A percentile compares a stretch with the other conserved stretches of the same genome.
Conservation (phyloP, 2,797 vertebrate species). For the Tympanoctomys barrerae region DNA sequence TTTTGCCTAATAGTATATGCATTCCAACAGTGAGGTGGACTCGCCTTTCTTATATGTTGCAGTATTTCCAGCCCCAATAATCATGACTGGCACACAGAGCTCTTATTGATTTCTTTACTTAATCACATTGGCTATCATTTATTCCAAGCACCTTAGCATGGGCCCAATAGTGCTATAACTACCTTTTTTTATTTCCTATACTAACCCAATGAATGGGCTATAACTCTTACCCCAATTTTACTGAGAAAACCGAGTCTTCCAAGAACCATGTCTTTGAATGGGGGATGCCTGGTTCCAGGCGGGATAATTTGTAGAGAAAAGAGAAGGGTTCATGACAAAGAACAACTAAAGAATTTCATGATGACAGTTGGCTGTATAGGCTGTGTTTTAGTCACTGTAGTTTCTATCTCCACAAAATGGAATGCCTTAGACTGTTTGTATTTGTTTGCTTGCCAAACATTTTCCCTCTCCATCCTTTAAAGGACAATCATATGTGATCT, state of each 20-base stretch:
- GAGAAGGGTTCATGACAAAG: background rate
- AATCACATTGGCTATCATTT: background rate
- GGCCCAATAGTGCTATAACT: background rate
- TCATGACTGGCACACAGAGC: background rate
- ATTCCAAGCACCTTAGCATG: background rate
- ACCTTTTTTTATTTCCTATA: background rate
- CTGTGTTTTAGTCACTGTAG: background rate
- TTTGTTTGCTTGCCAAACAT: background rate
- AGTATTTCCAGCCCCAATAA: background rate
- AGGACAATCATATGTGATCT: background rate
- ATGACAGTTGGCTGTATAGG: background rate
- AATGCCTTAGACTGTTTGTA: background rate
- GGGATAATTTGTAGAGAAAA: background rate
- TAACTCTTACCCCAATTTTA: background rate
- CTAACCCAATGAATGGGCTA: background rate
- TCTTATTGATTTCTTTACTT: background rate
- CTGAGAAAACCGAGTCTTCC: background rate
- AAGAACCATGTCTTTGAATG: background rate
- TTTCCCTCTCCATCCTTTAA: background rate
- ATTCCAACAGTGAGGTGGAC: background rate
- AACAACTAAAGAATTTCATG: too few species aligned
- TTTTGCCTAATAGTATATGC: background rate
- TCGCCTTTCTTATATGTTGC: background rate
- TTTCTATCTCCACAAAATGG: background rate
- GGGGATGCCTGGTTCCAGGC: background rate